Percentiles rank a stretch among this genome's conserved stretches.
Conservation (phyloP, 2,113 vertebrate genomes). For the Formicarius rufipectus region DNA sequence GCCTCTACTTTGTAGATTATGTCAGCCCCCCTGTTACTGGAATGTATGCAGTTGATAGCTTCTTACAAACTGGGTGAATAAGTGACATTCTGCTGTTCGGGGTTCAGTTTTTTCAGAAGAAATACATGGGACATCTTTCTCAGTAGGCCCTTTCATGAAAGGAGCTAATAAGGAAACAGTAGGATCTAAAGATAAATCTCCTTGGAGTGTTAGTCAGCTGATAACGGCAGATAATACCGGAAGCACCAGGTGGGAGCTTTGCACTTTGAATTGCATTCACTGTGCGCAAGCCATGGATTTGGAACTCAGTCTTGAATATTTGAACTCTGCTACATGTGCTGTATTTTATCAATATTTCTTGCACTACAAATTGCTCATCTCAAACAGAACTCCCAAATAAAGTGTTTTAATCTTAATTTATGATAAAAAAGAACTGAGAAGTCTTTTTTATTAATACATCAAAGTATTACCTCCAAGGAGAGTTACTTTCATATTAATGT, state of each 20-base stretch:
- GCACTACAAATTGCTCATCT: neutral
- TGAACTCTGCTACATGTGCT: neutral
- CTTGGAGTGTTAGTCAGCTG: neutral
- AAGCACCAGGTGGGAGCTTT: neutral
- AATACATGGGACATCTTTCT: neutral
- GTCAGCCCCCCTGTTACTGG: neutral
- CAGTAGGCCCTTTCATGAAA: neutral
- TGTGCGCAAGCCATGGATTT: neutral
- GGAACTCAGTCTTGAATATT: neutral
- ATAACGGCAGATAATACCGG: neutral
- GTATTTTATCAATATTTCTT: neutral
- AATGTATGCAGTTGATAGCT: neutral
- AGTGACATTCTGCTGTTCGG: neutral
- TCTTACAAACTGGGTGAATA: neutral
- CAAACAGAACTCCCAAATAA: neutral
- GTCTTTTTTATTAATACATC: conserved; percentile 43
- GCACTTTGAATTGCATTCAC: neutral
- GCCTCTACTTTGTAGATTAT: neutral
- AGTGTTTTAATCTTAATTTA: conserved; percentile 38
- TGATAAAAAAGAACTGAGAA: conserved; percentile 20
- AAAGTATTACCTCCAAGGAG: conserved; percentile 37
- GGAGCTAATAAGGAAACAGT: neutral
- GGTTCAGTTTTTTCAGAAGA: neutral
- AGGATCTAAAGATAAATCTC: neutral
- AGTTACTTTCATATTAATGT: conserved; percentile 17